Conservation (phyloP, 2,113 vertebrate species). For the Lutjanus erythropterus region DNA sequence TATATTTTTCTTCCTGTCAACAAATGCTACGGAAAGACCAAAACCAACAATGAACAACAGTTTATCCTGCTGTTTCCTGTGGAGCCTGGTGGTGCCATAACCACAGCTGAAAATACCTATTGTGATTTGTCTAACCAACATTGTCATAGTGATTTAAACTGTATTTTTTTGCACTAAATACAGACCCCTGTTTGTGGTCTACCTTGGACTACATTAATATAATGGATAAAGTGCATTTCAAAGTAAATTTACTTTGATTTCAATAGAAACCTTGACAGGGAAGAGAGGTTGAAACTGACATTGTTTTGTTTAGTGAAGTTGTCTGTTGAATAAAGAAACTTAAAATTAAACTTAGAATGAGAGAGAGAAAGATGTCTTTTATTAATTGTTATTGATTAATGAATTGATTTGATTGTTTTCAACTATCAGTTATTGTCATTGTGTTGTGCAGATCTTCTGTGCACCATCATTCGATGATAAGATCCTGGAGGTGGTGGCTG, state of each 20-base stretch:
- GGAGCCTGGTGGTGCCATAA: not conserved
- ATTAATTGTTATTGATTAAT: too few relatives aligned
- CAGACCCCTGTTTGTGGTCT: not conserved
- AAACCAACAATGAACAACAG: not conserved
- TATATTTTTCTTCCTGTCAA: not conserved
- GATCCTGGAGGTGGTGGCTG: constrained; percentile 96
- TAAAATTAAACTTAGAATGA: too few relatives aligned
- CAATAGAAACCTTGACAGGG: too few relatives aligned
- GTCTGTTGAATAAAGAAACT: too few relatives aligned
- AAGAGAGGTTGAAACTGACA: too few relatives aligned
- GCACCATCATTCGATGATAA: constrained; percentile 98
- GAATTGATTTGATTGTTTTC: too few relatives aligned
- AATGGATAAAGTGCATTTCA: too few relatives aligned
- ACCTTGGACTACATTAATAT: not conserved
- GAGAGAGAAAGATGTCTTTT: too few relatives aligned
- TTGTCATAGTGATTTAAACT: not conserved
- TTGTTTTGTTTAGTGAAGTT: too few relatives aligned
- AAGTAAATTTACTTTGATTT: too few relatives aligned
- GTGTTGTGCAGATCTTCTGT: constrained; percentile 91
- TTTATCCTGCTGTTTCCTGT: not conserved
- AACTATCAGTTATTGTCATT: too few relatives aligned
- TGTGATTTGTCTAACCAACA: not conserved
- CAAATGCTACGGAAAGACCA: not conserved
- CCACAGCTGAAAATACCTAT: not conserved
- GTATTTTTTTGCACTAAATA: not conserved